Evolutionary conservation across 1,140 invertebrate species (phyloP).

Genomic region (Lasioglossum baleicum): DNA sequence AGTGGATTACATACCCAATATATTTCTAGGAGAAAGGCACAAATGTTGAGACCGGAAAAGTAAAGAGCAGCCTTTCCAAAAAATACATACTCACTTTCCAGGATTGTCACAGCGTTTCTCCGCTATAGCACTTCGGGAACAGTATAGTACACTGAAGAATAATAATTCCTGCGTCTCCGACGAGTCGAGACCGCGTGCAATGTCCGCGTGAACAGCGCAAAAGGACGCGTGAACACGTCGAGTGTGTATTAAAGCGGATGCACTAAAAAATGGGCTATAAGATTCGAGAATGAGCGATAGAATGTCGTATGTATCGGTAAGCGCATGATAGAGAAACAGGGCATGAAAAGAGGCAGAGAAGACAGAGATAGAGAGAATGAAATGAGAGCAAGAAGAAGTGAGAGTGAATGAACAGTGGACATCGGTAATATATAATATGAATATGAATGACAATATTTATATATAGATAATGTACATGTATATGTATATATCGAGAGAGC

Average conservation of each 20-base stretch:
- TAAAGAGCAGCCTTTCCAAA: too few species aligned
- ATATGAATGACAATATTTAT: constrained; percentile 49
- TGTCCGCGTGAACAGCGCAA: background rate
- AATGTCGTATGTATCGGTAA: constrained; percentile 48
- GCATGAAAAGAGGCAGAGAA: constrained; percentile 38
- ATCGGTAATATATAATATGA: constrained; percentile 9
- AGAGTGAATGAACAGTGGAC: constrained; percentile 29
- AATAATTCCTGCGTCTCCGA: constrained; percentile 10
- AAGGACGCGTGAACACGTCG: constrained; percentile 4
- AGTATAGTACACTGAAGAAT: background rate
- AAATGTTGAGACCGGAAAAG: too few species aligned
- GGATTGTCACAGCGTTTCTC: too few species aligned
- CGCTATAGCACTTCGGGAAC: too few species aligned
- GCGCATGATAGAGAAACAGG: constrained; percentile 40
- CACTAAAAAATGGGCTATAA: constrained; percentile 40
- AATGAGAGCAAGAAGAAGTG: too few species aligned
- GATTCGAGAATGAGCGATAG: constrained; percentile 58
- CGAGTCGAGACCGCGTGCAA: background rate
- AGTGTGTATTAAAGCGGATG: constrained; percentile 26
- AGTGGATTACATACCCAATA: too few species aligned
- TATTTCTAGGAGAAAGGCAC: too few species aligned
- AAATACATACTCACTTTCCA: too few species aligned
- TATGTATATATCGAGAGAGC: constrained; percentile 36
- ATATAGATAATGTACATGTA: constrained; percentile 24
- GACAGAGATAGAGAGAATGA: too few species aligned